phyloP scores from a whole-genome alignment of 1,140 invertebrate species.

The Trichonephila inaurata region DNA sequence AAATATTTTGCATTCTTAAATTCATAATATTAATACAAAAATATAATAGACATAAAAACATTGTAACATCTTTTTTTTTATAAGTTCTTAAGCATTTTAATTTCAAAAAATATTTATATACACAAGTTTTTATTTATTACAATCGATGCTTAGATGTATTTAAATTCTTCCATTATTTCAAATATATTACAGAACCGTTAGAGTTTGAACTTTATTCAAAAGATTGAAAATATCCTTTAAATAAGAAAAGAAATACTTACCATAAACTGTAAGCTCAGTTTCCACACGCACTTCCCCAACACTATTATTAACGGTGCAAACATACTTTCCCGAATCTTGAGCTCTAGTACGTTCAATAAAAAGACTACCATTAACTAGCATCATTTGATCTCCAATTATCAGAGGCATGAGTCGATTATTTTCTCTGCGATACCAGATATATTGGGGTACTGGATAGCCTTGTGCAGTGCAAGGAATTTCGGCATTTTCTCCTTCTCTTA shows the following conservation, averaged over 20 bases:
- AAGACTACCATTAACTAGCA: constrained; percentile 77
- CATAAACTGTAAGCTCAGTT: constrained; percentile 78
- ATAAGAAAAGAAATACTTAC: constrained; percentile 76
- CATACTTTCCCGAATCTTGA: constrained; percentile 78
- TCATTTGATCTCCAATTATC: constrained; percentile 59
- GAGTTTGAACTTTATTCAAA: no score
- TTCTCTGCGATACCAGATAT: constrained; percentile 77
- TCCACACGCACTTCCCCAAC: constrained; percentile 78
- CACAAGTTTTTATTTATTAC: no score
- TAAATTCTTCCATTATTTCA: no score
- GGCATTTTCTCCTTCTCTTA: constrained; percentile 78
- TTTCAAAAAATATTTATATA: no score
- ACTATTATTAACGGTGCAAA: constrained; percentile 79
- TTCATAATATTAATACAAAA: no score
- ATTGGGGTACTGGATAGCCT: constrained; percentile 78
- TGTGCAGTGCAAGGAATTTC: constrained; percentile 81
- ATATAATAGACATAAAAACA: no score
- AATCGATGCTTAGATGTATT: no score
- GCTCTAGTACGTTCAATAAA: constrained; percentile 72
- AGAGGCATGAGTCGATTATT: constrained; percentile 62
- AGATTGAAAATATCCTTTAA: neutral
- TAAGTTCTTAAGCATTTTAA: no score
- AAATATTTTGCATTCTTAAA: no score
- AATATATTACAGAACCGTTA: no score
- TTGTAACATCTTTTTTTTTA: no score